A percentile compares a stretch with the other conserved stretches of the same genome.
Evolutionary conservation across 2,888 invertebrate genomes (phyloP).

Genomic region (Dasypolia templi): DNA sequence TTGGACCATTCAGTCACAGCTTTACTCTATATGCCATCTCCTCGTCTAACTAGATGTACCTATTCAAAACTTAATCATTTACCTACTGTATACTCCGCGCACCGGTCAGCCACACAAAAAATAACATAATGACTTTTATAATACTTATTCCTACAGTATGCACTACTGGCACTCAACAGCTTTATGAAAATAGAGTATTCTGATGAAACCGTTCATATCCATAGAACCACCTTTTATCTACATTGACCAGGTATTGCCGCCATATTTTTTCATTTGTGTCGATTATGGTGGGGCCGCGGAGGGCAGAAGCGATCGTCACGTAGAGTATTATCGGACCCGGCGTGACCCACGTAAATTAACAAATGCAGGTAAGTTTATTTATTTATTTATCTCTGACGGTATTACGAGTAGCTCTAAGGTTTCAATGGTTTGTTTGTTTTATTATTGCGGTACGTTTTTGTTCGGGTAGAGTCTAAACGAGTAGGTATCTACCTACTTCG

Average conservation of each 20-base stretch:
- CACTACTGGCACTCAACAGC: not conserved
- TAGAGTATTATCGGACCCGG: constrained; percentile 34
- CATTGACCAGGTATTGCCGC: constrained; percentile 9
- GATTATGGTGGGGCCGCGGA: constrained; percentile 28
- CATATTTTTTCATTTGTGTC: constrained; percentile 34
- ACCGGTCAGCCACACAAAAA: not conserved
- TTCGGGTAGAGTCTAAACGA: not conserved
- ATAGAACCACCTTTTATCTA: constrained; percentile 32
- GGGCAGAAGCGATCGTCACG: constrained; percentile 49
- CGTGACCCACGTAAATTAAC: constrained; percentile 22
- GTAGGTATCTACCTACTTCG: not conserved
- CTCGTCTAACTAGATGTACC: too few relatives aligned
- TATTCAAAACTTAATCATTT: not conserved
- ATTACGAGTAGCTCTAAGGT: not conserved
- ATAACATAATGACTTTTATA: not conserved
- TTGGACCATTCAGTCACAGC: too few relatives aligned
- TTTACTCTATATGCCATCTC: too few relatives aligned
- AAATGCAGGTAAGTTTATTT: constrained; percentile 26
- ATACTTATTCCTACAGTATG: not conserved
- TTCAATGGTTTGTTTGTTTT: constrained; percentile 21
- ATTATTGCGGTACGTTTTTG: not conserved
- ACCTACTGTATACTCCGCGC: too few relatives aligned
- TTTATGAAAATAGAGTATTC: constrained; percentile 13
- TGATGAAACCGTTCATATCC: constrained; percentile 19
- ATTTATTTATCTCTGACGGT: constrained; percentile 29